phyloP scores from a whole-genome alignment of 2,888 invertebrate genomes.

The Argyresthia goedartella region DNA sequence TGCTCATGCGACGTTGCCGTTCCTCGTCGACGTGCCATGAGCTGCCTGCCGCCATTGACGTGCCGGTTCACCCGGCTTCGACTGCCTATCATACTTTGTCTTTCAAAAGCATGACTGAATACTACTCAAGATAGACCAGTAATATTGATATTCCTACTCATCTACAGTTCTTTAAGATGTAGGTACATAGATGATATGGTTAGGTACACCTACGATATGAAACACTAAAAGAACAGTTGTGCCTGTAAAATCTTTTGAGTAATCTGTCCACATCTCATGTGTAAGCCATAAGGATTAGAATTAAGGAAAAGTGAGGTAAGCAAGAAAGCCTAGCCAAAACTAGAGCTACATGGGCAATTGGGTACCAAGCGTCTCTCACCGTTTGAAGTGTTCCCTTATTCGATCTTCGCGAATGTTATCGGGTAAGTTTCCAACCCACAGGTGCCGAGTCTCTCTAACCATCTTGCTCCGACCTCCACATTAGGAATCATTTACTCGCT shows the following conservation, averaged over 20 bases:
- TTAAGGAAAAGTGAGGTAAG: no score
- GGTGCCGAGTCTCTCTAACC: conserved; percentile 99
- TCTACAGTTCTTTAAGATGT: no score
- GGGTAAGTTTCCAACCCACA: conserved; percentile 99
- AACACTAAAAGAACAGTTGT: no score
- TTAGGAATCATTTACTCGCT: conserved; percentile 82
- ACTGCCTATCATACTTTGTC: background rate
- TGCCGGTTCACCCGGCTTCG: conserved; percentile 13
- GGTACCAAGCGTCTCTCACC: conserved; percentile 69
- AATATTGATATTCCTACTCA: no score
- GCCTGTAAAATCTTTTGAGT: no score
- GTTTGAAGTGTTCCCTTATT: conserved; percentile 97
- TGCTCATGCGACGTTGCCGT: conserved; percentile 15
- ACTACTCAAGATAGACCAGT: no score
- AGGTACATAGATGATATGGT: no score
- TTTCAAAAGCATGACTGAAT: background rate
- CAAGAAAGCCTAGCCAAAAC: no score
- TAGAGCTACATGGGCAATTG: no score
- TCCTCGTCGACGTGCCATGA: background rate
- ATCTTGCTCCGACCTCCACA: conserved; percentile 97
- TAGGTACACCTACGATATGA: no score
- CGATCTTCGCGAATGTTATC: conserved; percentile 98
- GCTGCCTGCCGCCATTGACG: conserved; percentile 11
- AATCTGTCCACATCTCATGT: no score
- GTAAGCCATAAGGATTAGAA: no score